Evolutionary conservation across 2,888 invertebrate genomes (phyloP).

Genomic region (Herminia tarsipennalis): DNA sequence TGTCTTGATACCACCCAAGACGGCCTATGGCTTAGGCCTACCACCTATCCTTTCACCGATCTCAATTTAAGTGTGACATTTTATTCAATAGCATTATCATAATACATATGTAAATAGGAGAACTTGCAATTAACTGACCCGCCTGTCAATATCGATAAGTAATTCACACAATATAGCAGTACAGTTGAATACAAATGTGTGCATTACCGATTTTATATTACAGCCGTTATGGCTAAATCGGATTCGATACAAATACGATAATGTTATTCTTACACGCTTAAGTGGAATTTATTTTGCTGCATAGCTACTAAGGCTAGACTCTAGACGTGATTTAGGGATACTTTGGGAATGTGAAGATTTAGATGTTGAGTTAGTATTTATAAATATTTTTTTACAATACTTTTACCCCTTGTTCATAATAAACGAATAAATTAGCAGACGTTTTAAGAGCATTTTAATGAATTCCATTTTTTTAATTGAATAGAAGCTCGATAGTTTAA

Average conservation of each 20-base stretch:
- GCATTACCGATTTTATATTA: slow-evolving; percentile 17
- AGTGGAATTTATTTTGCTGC: slow-evolving; percentile 13
- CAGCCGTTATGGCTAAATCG: slow-evolving; percentile 8
- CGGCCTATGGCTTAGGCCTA: too few relatives aligned
- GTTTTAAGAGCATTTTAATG: too few relatives aligned
- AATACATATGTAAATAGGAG: background rate
- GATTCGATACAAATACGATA: slow-evolving; percentile 27
- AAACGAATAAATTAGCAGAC: too few relatives aligned
- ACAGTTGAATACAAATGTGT: slow-evolving; percentile 24
- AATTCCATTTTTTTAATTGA: too few relatives aligned
- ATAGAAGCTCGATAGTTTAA: too few relatives aligned
- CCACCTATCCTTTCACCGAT: too few relatives aligned
- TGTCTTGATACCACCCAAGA: too few relatives aligned
- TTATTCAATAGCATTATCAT: background rate
- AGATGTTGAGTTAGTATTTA: too few relatives aligned
- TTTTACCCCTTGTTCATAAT: too few relatives aligned
- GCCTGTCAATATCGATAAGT: slow-evolving; percentile 2
- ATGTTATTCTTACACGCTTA: slow-evolving; percentile 26
- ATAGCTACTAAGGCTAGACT: slow-evolving; percentile 1
- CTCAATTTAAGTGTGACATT: background rate
- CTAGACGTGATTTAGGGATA: too few relatives aligned
- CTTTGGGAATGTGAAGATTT: too few relatives aligned
- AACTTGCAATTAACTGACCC: slow-evolving; percentile 6
- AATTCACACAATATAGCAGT: slow-evolving; percentile 5
- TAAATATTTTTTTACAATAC: too few relatives aligned